A percentile compares a stretch with the other conserved stretches of the same genome.
Conservation (phyloP, 2,888 invertebrate genomes). For the Callinectes sapidus region DNA sequence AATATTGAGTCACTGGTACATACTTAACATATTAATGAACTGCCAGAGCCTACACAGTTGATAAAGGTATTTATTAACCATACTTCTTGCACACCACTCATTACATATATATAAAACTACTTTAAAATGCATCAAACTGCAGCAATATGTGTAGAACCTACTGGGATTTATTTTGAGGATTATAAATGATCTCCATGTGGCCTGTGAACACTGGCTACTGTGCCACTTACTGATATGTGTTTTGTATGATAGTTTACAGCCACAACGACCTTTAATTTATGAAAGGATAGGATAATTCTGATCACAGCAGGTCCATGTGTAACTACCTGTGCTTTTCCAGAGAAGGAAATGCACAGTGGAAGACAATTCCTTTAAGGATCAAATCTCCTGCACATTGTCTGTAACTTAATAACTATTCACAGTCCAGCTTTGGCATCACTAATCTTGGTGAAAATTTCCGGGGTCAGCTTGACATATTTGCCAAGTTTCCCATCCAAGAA, state of each 20-base stretch:
- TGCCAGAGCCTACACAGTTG: neutral
- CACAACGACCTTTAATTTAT: neutral
- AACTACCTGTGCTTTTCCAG: neutral
- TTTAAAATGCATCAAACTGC: neutral
- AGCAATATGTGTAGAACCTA: neutral
- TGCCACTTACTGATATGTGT: neutral
- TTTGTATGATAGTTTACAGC: neutral
- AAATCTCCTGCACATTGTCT: neutral
- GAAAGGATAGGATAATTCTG: neutral
- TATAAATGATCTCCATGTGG: neutral
- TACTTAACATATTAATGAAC: neutral
- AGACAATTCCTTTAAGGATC: neutral
- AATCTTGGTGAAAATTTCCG: conserved; percentile 85
- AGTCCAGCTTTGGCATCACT: conserved; percentile 84
- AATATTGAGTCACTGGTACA: neutral
- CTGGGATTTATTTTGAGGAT: neutral
- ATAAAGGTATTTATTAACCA: neutral
- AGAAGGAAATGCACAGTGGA: neutral
- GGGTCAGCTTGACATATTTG: conserved; percentile 84
- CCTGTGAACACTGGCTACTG: neutral
- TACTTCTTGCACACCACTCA: neutral
- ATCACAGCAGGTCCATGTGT: neutral
- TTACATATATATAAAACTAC: neutral
- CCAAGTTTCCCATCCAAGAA: conserved; percentile 83
- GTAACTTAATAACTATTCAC: conserved; percentile 76